Conservation (phyloP, 2,888 invertebrate genomes). For the Bellardia bayeri region DNA sequence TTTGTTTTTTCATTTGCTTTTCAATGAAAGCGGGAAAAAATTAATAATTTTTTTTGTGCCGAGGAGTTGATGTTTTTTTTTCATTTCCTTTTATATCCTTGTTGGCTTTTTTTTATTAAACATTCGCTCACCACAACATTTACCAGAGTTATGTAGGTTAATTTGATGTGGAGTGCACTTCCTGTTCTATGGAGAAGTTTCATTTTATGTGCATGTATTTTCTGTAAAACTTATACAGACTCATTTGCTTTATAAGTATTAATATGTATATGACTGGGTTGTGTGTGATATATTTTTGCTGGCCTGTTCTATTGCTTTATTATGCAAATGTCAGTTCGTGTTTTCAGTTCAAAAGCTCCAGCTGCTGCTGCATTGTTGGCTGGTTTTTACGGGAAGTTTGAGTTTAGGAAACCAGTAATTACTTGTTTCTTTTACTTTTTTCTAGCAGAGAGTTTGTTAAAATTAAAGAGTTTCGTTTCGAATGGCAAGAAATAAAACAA, state of each 20-base stretch:
- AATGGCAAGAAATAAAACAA: not conserved
- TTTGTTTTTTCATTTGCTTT: constrained; percentile 10
- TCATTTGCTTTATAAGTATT: not conserved
- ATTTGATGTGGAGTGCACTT: constrained; percentile 73
- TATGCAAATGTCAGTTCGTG: constrained; percentile 68
- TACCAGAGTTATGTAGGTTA: constrained; percentile 69
- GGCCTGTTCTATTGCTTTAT: constrained; percentile 61
- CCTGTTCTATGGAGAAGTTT: constrained; percentile 68
- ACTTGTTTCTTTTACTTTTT: constrained; percentile 12
- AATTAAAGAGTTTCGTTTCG: constrained; percentile 9
- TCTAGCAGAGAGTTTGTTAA: not conserved
- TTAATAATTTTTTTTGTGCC: constrained; percentile 11
- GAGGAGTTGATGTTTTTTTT: constrained; percentile 11
- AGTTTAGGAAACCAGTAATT: constrained; percentile 20
- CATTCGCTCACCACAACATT: constrained; percentile 33
- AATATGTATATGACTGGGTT: not conserved
- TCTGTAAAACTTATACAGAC: not conserved
- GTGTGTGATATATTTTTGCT: constrained; percentile 41
- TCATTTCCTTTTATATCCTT: constrained; percentile 51
- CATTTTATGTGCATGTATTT: constrained; percentile 15
- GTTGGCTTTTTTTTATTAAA: constrained; percentile 21
- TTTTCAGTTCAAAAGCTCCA: not conserved
- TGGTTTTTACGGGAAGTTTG: not conserved
- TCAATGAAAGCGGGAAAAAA: constrained; percentile 32
- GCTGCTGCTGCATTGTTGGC: not conserved